phyloP scores from a whole-genome alignment of 1,140 invertebrate genomes.

The Drosophila trapezifrons region DNA sequence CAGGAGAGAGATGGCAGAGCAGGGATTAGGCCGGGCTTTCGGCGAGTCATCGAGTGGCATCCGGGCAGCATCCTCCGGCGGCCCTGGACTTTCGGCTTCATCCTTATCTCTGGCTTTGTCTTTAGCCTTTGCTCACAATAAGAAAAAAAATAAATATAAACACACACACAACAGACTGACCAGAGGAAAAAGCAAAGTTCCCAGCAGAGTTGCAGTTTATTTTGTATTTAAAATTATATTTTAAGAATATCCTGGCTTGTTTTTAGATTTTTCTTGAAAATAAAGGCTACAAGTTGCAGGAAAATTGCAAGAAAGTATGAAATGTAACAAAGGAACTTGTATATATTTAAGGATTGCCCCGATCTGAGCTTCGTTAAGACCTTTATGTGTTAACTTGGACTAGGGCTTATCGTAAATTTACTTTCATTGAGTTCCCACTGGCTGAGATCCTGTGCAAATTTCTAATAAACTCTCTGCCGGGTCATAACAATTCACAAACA shows the following conservation, averaged over 20 bases:
- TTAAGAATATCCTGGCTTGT: background rate
- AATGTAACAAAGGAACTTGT: too few relatives aligned
- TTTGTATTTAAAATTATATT: background rate
- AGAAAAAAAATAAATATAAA: background rate
- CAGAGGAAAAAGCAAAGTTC: conserved; percentile 2
- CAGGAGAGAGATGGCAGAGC: conserved; percentile 10
- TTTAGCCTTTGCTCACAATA: conserved; percentile 33
- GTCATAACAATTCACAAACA: conserved; percentile 18
- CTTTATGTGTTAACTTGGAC: background rate
- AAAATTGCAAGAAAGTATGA: too few relatives aligned
- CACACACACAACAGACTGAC: conserved; percentile 7
- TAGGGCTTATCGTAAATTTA: background rate
- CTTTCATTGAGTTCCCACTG: background rate
- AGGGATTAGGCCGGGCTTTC: conserved; percentile 59
- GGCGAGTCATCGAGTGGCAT: conserved; percentile 55
- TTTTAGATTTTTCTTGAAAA: too few relatives aligned
- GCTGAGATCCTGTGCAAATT: conserved; percentile 10
- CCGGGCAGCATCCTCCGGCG: background rate
- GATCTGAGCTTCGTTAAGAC: background rate
- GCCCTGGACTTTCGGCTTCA: conserved; percentile 43
- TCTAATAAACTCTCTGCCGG: conserved; percentile 21
- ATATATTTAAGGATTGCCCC: too few relatives aligned
- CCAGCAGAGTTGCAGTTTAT: conserved; percentile 9
- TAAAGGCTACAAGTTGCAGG: too few relatives aligned
- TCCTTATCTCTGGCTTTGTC: conserved; percentile 42